Conservation (phyloP, 2,888 invertebrate species). For the Brenthis daphne region DNA sequence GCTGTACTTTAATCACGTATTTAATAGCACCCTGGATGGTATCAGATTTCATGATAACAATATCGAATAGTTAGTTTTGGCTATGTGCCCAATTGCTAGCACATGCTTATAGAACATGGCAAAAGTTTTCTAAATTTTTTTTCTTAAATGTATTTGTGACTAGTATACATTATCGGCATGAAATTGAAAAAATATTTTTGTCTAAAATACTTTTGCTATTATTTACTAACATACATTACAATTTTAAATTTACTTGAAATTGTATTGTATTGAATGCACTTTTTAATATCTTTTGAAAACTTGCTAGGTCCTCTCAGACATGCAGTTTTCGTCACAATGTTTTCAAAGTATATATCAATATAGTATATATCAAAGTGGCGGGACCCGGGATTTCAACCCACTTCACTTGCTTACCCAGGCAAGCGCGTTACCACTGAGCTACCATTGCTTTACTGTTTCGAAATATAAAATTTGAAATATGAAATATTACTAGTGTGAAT, state of each 20-base stretch:
- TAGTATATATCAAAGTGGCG: no score
- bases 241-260: no score
- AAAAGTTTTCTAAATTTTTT: slow-evolving; percentile 12
- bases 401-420: no score
- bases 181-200: neutral
- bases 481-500: slow-evolving; percentile 8
- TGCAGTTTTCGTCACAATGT: no score
- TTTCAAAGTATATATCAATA: no score
- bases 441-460: neutral
- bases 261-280: no score
- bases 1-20: slow-evolving; percentile 13
- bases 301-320: no score
- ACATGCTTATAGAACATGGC: slow-evolving; percentile 60
- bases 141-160: neutral
- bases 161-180: neutral
- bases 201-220: no score
- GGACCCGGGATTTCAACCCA: no score
- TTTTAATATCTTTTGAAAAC: no score
- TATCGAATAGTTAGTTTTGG: slow-evolving; percentile 59
- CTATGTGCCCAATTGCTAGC: slow-evolving; percentile 65
- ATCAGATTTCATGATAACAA: slow-evolving; percentile 55
- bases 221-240: no score
- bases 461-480: neutral
- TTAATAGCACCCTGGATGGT: slow-evolving; percentile 46
- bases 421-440: neutral